Evolutionary conservation across 2,797 vertebrate species (phyloP).

Genomic region (Eupleurogrammus muticus): DNA sequence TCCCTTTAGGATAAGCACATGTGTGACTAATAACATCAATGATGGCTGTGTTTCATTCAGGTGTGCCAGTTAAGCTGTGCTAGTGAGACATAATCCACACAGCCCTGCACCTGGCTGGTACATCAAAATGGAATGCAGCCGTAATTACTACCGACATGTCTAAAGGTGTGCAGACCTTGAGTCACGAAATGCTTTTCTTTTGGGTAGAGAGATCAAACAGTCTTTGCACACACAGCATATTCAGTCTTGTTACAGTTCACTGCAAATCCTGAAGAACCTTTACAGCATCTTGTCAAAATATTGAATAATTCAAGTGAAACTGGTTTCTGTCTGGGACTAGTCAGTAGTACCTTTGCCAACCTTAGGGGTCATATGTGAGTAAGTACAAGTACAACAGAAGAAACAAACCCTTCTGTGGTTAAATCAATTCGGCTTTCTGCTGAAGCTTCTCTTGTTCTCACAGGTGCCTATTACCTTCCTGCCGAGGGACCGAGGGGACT

Average conservation of each 20-base stretch:
- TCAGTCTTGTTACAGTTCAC: neutral
- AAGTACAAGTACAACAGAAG: too few species aligned
- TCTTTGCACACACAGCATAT: neutral
- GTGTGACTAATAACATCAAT: neutral
- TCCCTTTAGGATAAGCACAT: neutral
- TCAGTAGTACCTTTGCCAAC: too few species aligned
- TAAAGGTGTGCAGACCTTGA: too few species aligned
- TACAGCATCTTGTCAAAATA: neutral
- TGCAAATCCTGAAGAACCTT: neutral
- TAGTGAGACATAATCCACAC: neutral
- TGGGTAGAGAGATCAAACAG: neutral
- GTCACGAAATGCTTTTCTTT: neutral
- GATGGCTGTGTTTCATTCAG: neutral
- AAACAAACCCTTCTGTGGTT: neutral
- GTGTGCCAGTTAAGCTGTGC: neutral
- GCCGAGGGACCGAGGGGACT: slow-evolving; percentile 91
- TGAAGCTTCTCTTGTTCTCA: neutral
- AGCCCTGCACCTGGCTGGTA: neutral
- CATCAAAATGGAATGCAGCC: neutral
- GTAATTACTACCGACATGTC: neutral
- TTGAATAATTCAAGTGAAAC: neutral
- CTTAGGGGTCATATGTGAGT: neutral
- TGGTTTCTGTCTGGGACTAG: neutral
- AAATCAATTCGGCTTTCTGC: neutral
- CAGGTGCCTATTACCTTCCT: slow-evolving; percentile 91